Evolutionary conservation across 2,888 invertebrate species (phyloP).

Genomic region (Mechanitis messenoides): DNA sequence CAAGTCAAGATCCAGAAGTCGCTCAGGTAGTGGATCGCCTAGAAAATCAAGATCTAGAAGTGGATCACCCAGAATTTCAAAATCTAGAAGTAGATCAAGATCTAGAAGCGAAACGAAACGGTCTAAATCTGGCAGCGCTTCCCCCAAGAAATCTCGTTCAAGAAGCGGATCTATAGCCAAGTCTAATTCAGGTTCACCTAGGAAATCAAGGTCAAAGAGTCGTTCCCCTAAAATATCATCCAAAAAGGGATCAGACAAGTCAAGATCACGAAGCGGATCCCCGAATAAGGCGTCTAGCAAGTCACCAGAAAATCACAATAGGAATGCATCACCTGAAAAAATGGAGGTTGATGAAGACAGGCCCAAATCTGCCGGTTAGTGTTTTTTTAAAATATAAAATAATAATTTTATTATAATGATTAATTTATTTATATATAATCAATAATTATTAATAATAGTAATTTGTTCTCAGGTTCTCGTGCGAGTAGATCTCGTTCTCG

Average conservation of each 20-base stretch:
- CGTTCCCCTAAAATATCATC: slow-evolving; percentile 23
- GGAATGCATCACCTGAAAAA: slow-evolving; percentile 35
- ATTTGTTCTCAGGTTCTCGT: slow-evolving; percentile 7
- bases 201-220: slow-evolving; percentile 30
- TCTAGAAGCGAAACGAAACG: slow-evolving; percentile 36
- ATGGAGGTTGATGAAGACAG: slow-evolving; percentile 39
- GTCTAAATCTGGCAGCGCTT: slow-evolving; percentile 39
- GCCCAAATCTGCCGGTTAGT: slow-evolving; percentile 29
- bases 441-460: background rate
- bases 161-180: slow-evolving; percentile 25
- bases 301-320: slow-evolving; percentile 30
- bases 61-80: slow-evolving; percentile 29
- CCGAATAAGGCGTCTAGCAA: slow-evolving; percentile 31
- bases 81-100: slow-evolving; percentile 35
- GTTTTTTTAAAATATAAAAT: background rate
- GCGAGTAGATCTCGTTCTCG: slow-evolving; percentile 15
- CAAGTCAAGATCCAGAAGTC: slow-evolving; percentile 38
- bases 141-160: slow-evolving; percentile 30
- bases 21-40: slow-evolving; percentile 36
- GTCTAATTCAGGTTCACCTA: slow-evolving; percentile 14
- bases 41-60: slow-evolving; percentile 36
- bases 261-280: slow-evolving; percentile 29
- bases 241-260: slow-evolving; percentile 14
- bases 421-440: no score
- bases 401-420: background rate